Evolutionary conservation across 1,140 invertebrate genomes (phyloP), one percentile per base, ranked within the genome.

Genomic region (Archivesica marissinica): DNA sequence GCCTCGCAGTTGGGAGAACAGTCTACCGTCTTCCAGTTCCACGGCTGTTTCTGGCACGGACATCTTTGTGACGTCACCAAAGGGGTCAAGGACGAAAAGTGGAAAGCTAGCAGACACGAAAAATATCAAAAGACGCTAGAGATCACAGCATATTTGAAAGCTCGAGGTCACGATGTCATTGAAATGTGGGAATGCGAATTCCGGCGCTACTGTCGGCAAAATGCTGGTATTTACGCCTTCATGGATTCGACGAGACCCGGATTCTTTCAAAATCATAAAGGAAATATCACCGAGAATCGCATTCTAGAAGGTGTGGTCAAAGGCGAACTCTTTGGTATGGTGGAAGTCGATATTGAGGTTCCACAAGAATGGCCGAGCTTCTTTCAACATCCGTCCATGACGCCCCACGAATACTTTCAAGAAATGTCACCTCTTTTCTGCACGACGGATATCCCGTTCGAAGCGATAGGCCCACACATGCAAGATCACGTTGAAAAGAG

Each of bases 391-490:
- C 50, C 74, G 6, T 59, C 38, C 2, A 70, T 79, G 47, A 38
- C 86, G 2, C 79, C 86, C 13, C 75, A 87, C 61, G 50, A 87
- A 20, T 83, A 84, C 39, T 87, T 83, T 56, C 3, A 47, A 44
- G 81, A 87, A 76, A 84, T 84, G 86, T 56, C 59, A 3, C 79
- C 84, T n/a, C n/a, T n/a, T n/a, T n/a, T n/a, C n/a, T n/a, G n/a
- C n/a, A n/a, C 7, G 6, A 79, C 77, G 13, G 83, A 85, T 15
- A 50, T 89, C 64, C 6, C 61, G 13, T 68, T 52, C 30, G 83
- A 88, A 15, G 74, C 39, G 61, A 85, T 88, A n/a, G 88, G 87
- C 0, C n/a, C 44, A 15, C 82, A 83, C 52, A 90, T 89, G 88
- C 54, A 86, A 70, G 6, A 70, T 6, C 84, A 87, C 39, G 77